Percentiles rank a stretch among this genome's conserved stretches.
These are phyloP conservation scores for Donacobius atricapilla DNA, from an alignment of 2,113 vertebrate genomes.

Conservation along the genomic window DNA sequence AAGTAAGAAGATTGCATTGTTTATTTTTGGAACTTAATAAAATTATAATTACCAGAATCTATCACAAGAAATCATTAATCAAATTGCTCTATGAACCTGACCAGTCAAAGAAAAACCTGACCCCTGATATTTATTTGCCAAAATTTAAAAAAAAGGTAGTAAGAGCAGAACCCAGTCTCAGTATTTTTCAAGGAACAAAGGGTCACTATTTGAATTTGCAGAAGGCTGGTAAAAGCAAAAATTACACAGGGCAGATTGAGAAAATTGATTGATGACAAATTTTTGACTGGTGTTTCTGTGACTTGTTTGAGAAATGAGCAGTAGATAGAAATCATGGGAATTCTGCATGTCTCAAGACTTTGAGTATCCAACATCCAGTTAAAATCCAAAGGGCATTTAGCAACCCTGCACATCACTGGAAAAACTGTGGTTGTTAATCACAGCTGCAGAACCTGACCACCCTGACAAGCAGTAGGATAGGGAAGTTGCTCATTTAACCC, in stretches of 20 bases:
- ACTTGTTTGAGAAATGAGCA: not conserved
- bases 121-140: conserved; percentile 1
- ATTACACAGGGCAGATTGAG: not conserved
- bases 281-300: not conserved
- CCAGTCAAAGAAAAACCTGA: not conserved
- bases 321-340: not conserved
- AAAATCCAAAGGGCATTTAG: not conserved
- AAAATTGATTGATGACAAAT: not conserved
- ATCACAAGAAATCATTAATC: not conserved
- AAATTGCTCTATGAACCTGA: not conserved
- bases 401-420: not conserved
- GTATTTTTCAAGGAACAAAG: not conserved
- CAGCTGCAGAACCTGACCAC: not conserved
- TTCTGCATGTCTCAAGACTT: not conserved
- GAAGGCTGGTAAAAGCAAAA: not conserved
- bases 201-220: not conserved
- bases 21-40: conserved; percentile 17
- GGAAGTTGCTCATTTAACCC: not conserved
- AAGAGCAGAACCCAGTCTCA: not conserved
- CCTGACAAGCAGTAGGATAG: not conserved
- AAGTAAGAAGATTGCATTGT: not conserved
- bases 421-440: not conserved
- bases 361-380: not conserved
- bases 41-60: conserved; percentile 8
- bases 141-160: not conserved